These are phyloP conservation scores for Gephyroberyx darwinii DNA, from an alignment of 2,797 vertebrate genomes.

Conservation along the genomic window DNA sequence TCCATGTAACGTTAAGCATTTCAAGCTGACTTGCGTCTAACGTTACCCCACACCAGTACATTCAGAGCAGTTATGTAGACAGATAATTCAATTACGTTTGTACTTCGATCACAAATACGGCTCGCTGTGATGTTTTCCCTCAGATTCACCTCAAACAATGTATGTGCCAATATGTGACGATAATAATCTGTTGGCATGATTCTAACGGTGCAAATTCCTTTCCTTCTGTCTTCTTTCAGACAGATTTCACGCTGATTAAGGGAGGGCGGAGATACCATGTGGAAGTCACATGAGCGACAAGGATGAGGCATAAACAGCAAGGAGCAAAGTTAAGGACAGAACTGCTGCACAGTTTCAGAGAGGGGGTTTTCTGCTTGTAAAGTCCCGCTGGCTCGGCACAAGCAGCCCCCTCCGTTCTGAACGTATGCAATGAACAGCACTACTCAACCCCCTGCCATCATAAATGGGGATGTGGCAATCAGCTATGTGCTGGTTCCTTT, in stretches of 20 bases:
- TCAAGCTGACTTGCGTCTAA: too few relatives aligned
- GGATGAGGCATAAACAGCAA: slow-evolving; percentile 78
- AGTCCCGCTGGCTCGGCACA: slow-evolving; percentile 27
- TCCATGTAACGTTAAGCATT: too few relatives aligned
- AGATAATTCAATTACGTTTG: too few relatives aligned
- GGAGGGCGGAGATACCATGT: slow-evolving; percentile 76
- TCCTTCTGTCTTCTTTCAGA: slow-evolving; percentile 45
- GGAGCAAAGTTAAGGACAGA: slow-evolving; percentile 61
- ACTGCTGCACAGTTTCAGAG: slow-evolving; percentile 48
- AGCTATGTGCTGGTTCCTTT: slow-evolving; percentile 91
- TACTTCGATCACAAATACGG: too few relatives aligned
- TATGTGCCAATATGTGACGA: background rate
- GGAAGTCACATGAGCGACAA: slow-evolving; percentile 83
- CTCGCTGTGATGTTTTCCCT: background rate
- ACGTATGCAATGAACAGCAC: slow-evolving; percentile 86
- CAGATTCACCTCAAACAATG: background rate
- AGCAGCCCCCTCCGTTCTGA: slow-evolving; percentile 35
- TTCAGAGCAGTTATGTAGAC: too few relatives aligned
- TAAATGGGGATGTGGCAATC: slow-evolving; percentile 83
- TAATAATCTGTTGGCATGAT: too few relatives aligned
- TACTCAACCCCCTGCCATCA: slow-evolving; percentile 77
- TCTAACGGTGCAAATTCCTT: slow-evolving; percentile 9
- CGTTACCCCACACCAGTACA: too few relatives aligned
- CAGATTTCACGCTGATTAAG: slow-evolving; percentile 69
- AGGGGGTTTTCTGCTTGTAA: slow-evolving; percentile 54